phyloP scores from a whole-genome alignment of 2,797 vertebrate species.

The Salarias fasciatus region DNA sequence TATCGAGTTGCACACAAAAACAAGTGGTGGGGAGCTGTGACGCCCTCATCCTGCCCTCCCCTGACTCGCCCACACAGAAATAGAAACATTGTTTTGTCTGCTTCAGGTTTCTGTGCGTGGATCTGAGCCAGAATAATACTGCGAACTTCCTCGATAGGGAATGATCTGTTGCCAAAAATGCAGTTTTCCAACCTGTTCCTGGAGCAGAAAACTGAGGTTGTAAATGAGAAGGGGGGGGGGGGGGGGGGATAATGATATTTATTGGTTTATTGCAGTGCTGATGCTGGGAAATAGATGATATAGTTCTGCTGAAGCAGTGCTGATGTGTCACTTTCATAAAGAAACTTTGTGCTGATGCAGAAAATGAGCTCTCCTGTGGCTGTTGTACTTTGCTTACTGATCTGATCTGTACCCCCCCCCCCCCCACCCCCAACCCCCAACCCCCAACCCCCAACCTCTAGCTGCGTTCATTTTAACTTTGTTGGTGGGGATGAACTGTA shows the following conservation, averaged over 20 bases:
- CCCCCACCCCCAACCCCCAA: too few relatives aligned
- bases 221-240: neutral
- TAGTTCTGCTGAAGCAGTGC: slow-evolving; percentile 46
- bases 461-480: too few relatives aligned
- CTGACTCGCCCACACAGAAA: neutral
- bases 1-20: slow-evolving; percentile 39
- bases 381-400: slow-evolving; percentile 1
- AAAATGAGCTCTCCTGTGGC: neutral
- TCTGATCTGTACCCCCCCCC: neutral
- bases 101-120: neutral
- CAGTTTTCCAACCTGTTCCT: neutral
- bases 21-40: slow-evolving; percentile 12
- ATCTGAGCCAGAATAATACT: neutral
- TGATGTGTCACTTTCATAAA: slow-evolving; percentile 47
- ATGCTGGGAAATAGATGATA: slow-evolving; percentile 42
- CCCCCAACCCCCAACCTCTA: too few relatives aligned
- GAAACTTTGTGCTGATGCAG: slow-evolving; percentile 50
- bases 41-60: neutral
- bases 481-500: too few relatives aligned
- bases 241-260: slow-evolving; percentile 40
- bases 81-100: neutral
- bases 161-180: neutral
- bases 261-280: slow-evolving; percentile 67
- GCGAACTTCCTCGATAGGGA: neutral
- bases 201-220: neutral